A percentile compares a stretch with the other conserved stretches of the same genome.
Conservation (phyloP, 2,113 vertebrate species). For the Oreochromis niloticus region DNA sequence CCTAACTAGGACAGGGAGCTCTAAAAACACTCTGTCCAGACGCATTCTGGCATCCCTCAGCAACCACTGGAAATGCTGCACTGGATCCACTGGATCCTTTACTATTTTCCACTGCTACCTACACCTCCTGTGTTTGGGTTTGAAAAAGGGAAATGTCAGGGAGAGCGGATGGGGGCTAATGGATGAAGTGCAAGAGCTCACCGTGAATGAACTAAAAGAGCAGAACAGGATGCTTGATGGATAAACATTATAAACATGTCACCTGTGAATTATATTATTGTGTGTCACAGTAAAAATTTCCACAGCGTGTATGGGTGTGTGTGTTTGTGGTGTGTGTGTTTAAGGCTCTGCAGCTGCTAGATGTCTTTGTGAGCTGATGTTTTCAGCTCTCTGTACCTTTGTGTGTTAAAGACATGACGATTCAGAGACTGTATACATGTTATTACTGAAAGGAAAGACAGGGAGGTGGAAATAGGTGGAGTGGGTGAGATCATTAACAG, state of each 20-base stretch:
- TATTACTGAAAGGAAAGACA: slow-evolving; percentile 24
- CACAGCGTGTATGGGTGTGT: neutral
- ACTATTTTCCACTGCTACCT: neutral
- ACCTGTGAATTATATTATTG: slow-evolving; percentile 1
- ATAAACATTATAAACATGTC: slow-evolving; percentile 29
- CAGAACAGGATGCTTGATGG: slow-evolving; percentile 21
- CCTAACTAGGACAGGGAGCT: slow-evolving; percentile 58
- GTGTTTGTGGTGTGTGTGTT: neutral
- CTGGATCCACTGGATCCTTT: slow-evolving; percentile 14
- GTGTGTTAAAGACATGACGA: neutral
- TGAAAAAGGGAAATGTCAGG: slow-evolving; percentile 4
- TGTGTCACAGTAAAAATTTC: neutral
- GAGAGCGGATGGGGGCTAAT: neutral
- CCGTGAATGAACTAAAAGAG: neutral
- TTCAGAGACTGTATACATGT: neutral
- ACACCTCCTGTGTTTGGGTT: slow-evolving; percentile 23
- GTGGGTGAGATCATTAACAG: slow-evolving; percentile 47
- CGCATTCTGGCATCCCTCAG: neutral
- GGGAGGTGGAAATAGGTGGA: slow-evolving; percentile 25
- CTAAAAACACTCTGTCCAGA: slow-evolving; percentile 27
- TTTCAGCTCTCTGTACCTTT: neutral
- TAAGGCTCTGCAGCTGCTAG: slow-evolving; percentile 21
- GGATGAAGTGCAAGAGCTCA: slow-evolving; percentile 5
- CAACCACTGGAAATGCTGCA: neutral
- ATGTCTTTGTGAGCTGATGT: neutral